phyloP scores from a whole-genome alignment of 2,888 invertebrate species.

The Myopa testacea region DNA sequence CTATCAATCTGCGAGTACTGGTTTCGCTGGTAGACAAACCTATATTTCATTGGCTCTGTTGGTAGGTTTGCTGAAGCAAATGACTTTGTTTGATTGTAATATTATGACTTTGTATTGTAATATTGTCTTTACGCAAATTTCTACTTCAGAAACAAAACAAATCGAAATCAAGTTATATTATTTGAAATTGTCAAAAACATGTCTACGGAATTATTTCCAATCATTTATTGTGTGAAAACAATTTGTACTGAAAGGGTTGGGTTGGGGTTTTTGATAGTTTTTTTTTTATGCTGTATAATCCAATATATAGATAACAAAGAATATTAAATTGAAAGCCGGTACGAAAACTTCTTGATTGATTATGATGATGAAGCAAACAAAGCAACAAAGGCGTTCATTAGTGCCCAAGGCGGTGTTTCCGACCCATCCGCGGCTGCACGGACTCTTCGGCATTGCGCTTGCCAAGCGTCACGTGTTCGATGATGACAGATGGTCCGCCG shows the following conservation, averaged over 20 bases:
- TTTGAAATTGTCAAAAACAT: neutral
- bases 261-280: neutral
- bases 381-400: neutral
- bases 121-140: neutral
- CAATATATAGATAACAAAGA: neutral
- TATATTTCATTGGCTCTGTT: too few species aligned
- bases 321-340: neutral
- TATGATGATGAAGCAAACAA: neutral
- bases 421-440: slow-evolving; percentile 59
- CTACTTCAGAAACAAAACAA: too few species aligned
- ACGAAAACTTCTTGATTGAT: neutral
- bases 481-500: slow-evolving; percentile 64
- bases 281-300: slow-evolving; percentile 2
- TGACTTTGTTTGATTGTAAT: too few species aligned
- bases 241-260: neutral
- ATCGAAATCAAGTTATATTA: neutral
- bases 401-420: slow-evolving; percentile 61
- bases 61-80: too few species aligned
- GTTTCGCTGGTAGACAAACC: too few species aligned
- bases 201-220: neutral
- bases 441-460: slow-evolving; percentile 62
- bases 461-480: slow-evolving; percentile 63
- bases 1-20: too few species aligned
- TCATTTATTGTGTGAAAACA: neutral
- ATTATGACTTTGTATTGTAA: too few species aligned